phyloP scores from a whole-genome alignment of 2,113 vertebrate species.

The Solea solea region DNA sequence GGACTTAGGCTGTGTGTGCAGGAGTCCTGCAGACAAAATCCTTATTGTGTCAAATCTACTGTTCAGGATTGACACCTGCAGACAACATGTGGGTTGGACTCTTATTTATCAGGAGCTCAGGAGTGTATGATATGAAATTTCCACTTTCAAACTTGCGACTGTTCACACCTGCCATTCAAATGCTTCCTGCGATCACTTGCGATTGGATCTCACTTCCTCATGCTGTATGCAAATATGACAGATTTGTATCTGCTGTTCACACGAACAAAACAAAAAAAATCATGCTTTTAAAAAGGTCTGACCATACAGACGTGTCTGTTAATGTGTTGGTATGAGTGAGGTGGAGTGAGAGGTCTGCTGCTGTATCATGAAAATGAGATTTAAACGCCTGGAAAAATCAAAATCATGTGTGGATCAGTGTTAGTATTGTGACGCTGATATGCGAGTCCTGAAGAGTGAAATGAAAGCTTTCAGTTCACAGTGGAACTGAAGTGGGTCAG shows the following conservation, averaged over 20 bases:
- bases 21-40: background rate
- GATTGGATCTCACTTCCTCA: background rate
- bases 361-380: no score
- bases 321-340: background rate
- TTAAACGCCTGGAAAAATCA: no score
- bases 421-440: no score
- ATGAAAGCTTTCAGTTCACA: no score
- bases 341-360: no score
- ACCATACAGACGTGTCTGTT: background rate
- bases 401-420: background rate
- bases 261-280: background rate
- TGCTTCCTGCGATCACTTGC: background rate
- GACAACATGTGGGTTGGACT: conserved; percentile 4
- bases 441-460: no score
- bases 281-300: background rate
- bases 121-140: conserved; percentile 31
- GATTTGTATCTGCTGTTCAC: no score
- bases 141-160: no score
- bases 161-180: background rate
- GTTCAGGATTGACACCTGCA: conserved; percentile 1
- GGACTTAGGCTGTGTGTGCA: background rate
- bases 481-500: no score
- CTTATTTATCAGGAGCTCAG: conserved; percentile 4
- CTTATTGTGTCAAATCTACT: background rate
- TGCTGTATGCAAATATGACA: background rate